A percentile compares a stretch with the other conserved stretches of the same genome.
These are phyloP conservation scores for Botia almorhae DNA, from an alignment of 2,797 vertebrate genomes.

Conservation along the genomic window DNA sequence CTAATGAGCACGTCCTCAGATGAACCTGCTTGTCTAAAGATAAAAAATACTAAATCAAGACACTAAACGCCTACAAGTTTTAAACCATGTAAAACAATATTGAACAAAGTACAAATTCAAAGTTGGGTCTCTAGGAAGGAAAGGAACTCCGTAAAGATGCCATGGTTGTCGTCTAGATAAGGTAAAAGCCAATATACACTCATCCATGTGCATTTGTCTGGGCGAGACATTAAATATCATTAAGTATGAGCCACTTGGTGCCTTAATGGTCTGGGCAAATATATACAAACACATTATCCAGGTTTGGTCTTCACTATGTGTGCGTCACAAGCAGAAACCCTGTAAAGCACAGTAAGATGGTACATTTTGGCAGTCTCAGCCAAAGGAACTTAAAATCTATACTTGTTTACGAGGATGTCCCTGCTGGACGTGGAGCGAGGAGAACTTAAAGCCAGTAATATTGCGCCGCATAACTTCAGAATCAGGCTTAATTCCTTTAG, in stretches of 20 bases:
- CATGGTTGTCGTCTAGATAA: neutral
- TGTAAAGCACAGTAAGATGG: neutral
- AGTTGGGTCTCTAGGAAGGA: neutral
- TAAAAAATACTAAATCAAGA: neutral
- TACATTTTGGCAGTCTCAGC: neutral
- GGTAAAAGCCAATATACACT: constrained; percentile 12
- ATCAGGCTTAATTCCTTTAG: constrained; percentile 32
- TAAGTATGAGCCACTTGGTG: constrained; percentile 13
- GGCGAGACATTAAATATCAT: constrained; percentile 23
- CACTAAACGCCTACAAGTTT: neutral
- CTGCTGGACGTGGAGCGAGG: neutral
- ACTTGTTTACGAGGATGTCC: constrained; percentile 5
- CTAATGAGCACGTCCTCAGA: neutral
- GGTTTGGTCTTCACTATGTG: constrained; percentile 11
- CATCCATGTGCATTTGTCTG: constrained; percentile 30
- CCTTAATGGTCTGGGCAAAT: constrained; percentile 21
- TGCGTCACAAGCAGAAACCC: neutral
- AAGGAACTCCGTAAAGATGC: constrained; percentile 5
- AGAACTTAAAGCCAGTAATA: constrained; percentile 33
- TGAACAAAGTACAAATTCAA: neutral
- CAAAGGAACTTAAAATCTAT: neutral
- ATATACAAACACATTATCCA: constrained; percentile 20
- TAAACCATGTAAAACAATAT: neutral
- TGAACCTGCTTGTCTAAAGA: neutral
- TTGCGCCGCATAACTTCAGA: constrained; percentile 35